A percentile compares a stretch with the other conserved stretches of the same genome.
These are phyloP conservation scores for Hydropotes inermis DNA, from an alignment of 2,113 vertebrate genomes.

Conservation along the genomic window DNA sequence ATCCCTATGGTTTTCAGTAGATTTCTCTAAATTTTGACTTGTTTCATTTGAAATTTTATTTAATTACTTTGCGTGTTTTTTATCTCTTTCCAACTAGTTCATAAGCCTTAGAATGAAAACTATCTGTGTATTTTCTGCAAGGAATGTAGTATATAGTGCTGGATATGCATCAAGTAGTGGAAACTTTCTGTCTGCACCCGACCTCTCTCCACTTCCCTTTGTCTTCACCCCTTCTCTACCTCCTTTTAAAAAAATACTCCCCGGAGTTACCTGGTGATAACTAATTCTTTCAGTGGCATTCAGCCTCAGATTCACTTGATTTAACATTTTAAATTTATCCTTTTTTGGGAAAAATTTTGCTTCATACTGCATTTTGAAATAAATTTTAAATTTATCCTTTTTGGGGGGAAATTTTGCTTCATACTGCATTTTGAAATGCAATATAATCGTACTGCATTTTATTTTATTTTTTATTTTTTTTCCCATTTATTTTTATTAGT, in stretches of 20 bases:
- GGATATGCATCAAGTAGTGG: not conserved
- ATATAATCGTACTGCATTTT: not conserved
- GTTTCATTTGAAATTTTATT: not conserved
- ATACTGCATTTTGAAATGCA: not conserved
- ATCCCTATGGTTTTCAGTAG: not conserved
- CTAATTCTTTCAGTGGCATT: not conserved
- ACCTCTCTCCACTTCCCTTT: not conserved
- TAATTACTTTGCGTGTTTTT: not conserved
- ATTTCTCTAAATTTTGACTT: not conserved
- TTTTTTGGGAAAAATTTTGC: not conserved
- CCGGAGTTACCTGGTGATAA: not conserved
- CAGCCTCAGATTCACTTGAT: not conserved
- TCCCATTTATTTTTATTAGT: no score
- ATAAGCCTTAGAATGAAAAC: not conserved
- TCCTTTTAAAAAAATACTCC: not conserved
- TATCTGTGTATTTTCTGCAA: not conserved
- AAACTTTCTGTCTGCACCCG: not conserved
- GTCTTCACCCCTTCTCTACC: not conserved
- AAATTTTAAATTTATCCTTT: not conserved
- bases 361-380: not conserved
- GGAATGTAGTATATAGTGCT: not conserved
- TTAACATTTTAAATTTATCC: constrained; percentile 9
- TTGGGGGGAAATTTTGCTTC: not conserved
- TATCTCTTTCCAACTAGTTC: not conserved
- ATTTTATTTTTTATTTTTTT: no score